phyloP scores from a whole-genome alignment of 2,888 invertebrate species.

The Eledone cirrhosa region DNA sequence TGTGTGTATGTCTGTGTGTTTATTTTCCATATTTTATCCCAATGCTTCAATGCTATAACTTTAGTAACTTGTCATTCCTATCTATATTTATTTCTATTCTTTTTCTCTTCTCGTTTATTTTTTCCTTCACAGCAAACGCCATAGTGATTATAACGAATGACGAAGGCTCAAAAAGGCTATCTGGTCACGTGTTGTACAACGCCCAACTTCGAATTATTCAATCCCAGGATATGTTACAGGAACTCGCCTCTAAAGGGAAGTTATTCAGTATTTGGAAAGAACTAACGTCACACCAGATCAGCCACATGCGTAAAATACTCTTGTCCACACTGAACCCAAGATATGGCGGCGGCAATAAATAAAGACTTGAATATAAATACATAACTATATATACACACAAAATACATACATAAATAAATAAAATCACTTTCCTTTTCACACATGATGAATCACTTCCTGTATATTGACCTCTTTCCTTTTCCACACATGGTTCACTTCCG shows the following conservation, averaged over 20 bases:
- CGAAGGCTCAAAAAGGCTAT: constrained; percentile 52
- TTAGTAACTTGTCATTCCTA: too few relatives aligned
- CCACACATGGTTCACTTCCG: too few relatives aligned
- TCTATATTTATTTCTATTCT: neutral
- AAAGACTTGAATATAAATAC: too few relatives aligned
- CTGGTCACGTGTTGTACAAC: constrained; percentile 55
- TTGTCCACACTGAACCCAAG: constrained; percentile 43
- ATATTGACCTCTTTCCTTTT: too few relatives aligned
- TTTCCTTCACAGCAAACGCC: constrained; percentile 41
- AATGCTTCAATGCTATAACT: too few relatives aligned
- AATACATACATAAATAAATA: too few relatives aligned
- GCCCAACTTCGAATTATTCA: constrained; percentile 49
- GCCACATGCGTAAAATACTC: constrained; percentile 52
- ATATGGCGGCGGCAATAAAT: neutral
- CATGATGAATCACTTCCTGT: too few relatives aligned
- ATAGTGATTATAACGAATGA: constrained; percentile 55
- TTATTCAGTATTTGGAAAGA: constrained; percentile 57
- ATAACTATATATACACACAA: too few relatives aligned
- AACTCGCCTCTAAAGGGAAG: constrained; percentile 51
- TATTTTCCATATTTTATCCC: too few relatives aligned
- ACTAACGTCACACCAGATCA: constrained; percentile 56
- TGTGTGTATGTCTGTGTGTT: too few relatives aligned
- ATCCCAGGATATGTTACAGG: constrained; percentile 52
- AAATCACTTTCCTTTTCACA: too few relatives aligned
- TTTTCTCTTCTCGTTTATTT: neutral